Percentiles rank a stretch among this genome's conserved stretches.
Evolutionary conservation across 2,113 vertebrate genomes (phyloP).

Genomic region (Epinephelus cyanopodus): DNA sequence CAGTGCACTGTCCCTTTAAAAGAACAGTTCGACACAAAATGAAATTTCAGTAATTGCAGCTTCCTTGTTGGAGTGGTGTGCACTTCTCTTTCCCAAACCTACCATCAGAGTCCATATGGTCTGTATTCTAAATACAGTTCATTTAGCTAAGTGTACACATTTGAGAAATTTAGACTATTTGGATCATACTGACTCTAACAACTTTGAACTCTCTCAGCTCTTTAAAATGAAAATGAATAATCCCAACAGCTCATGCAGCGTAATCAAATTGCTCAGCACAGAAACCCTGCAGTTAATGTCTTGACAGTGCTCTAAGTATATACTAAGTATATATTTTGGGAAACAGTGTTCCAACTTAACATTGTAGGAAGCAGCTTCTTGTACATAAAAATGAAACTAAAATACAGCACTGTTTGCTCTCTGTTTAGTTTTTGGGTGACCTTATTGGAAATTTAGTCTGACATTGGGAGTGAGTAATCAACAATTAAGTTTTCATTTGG

Average conservation of each 20-base stretch:
- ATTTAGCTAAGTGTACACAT: not conserved
- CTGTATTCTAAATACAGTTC: not conserved
- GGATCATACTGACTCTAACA: no score
- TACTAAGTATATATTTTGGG: not conserved
- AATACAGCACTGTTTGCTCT: not conserved
- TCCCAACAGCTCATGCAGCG: not conserved
- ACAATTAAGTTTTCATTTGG: not conserved
- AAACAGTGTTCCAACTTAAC: not conserved
- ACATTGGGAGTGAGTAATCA: not conserved
- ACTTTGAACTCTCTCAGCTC: no score
- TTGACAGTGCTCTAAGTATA: not conserved
- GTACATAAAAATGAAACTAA: not conserved
- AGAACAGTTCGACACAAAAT: not conserved
- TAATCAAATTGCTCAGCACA: not conserved
- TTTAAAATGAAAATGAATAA: not conserved
- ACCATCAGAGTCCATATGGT: not conserved
- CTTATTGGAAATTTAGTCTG: not conserved
- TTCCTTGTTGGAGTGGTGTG: not conserved
- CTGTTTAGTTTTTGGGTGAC: not conserved
- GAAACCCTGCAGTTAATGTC: not conserved
- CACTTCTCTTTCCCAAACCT: not conserved
- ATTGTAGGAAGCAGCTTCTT: not conserved
- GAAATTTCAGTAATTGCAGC: conserved; percentile 1
- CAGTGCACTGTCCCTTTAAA: not conserved
- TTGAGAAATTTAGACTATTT: conserved; percentile 1